Evolutionary conservation across 2,113 vertebrate genomes (phyloP), one percentile per base, ranked within the genome.

Genomic region (Cheilinus undulatus): DNA sequence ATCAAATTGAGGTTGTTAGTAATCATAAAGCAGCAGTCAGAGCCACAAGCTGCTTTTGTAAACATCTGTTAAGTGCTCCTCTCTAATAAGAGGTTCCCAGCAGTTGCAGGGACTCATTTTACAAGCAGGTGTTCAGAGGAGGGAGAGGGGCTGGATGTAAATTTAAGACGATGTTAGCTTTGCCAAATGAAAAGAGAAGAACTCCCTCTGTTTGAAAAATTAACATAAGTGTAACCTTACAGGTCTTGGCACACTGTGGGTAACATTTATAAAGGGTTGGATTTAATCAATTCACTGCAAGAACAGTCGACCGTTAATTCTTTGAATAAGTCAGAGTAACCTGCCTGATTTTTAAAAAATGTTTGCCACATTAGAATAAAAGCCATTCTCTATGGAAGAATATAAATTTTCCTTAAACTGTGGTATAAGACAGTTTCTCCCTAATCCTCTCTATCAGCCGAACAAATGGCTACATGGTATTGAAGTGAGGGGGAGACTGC

Each of bases 391-490:
- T n/a, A n/a, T n/a, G n/a, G n/a, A n/a, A n/a, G n/a, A 60, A 50
- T 68, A 54, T 60, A 58, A 43, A 80, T 71, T 30, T 61, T 15
- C 49, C 34, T 45, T 65, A 65, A 77, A 73, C 36, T 14, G n/a
- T 28, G 34, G 19, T 53, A 62, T 69, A 26, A 42, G 56, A 83
- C 38, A 63, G 46, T 74, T 72, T 78, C 57, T 62, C 58, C 20
- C 66, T 76, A 64, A 85, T 83, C 65, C 46, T 62, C 57, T 73
- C 50, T 24, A 69, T 71, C 81, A 75, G 51, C 27, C 59, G 69
- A 52, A 81, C 64, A 85, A 86, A 87, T 85, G 80, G 76, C 64
- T 69, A 59, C 72, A 34, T 71, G 19, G 7, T 66, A 62, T 78
- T 78, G 68, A 83, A 76, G 3, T 49, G 50, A 76, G 49, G 69